Conservation (phyloP, 2,888 invertebrate species). For the Thalpophila matura region DNA sequence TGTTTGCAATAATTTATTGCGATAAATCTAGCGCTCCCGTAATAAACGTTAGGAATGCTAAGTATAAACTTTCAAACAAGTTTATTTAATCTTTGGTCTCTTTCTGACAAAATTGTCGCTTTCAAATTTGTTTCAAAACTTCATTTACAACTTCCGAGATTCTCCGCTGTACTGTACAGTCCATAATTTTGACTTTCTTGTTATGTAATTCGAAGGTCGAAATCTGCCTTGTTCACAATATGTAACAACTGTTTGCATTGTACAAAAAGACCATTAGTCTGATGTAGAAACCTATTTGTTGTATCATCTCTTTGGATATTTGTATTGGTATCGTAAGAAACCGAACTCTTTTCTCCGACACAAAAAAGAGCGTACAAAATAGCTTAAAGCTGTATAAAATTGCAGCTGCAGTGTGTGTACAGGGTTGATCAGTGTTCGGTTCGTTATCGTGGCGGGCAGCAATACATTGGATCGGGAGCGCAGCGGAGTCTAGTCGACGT, state of each 20-base stretch:
- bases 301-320: slow-evolving; percentile 1
- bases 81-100: slow-evolving; percentile 61
- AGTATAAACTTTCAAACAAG: slow-evolving; percentile 54
- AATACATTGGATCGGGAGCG: slow-evolving; percentile 73
- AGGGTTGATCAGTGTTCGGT: slow-evolving; percentile 73
- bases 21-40: slow-evolving; percentile 55
- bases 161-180: slow-evolving; percentile 50
- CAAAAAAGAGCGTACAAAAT: slow-evolving; percentile 57
- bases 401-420: slow-evolving; percentile 64
- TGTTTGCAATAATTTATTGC: slow-evolving; percentile 47
- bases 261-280: neutral
- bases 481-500: slow-evolving; percentile 72
- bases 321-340: slow-evolving; percentile 30
- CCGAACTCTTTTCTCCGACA: slow-evolving; percentile 43
- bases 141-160: slow-evolving; percentile 57
- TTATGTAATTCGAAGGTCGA: slow-evolving; percentile 45
- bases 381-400: slow-evolving; percentile 54
- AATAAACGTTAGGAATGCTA: slow-evolving; percentile 62
- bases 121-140: slow-evolving; percentile 61
- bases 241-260: slow-evolving; percentile 6
- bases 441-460: slow-evolving; percentile 76
- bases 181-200: slow-evolving; percentile 57
- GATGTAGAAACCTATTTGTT: neutral
- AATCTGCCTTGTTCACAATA: slow-evolving; percentile 23
- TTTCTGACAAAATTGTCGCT: slow-evolving; percentile 60